Conservation (phyloP, 37 sponge, comb jelly and placozoan species). For the Corticium candelabrum region DNA sequence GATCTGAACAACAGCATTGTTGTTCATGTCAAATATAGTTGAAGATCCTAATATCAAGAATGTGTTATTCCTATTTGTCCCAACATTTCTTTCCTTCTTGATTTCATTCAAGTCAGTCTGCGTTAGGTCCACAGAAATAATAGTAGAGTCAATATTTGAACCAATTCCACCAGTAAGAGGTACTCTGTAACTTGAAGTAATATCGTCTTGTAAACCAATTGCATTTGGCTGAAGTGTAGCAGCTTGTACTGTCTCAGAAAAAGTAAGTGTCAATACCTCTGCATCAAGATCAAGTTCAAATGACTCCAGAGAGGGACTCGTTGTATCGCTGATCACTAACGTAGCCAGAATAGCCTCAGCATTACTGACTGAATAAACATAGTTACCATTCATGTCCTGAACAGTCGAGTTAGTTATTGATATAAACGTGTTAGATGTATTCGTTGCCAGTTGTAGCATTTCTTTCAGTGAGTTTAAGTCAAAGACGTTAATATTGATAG, state of each 20-base stretch:
- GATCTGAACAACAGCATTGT: conserved; percentile 39
- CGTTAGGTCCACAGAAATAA: conserved; percentile 43
- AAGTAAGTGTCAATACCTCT: conserved; percentile 51
- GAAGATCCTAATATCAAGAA: conserved; percentile 32
- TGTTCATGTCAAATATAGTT: conserved; percentile 72
- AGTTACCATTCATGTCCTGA: conserved; percentile 48
- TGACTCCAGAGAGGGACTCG: conserved; percentile 31
- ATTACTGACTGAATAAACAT: conserved; percentile 9
- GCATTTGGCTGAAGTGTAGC: conserved; percentile 33
- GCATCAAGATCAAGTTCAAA: conserved; percentile 56
- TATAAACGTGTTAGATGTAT: conserved; percentile 23
- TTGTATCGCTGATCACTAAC: conserved; percentile 20
- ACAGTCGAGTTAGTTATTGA: conserved; percentile 19
- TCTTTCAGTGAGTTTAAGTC: conserved; percentile 73
- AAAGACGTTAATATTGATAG: conserved; percentile 22
- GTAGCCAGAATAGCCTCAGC: not conserved
- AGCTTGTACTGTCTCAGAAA: conserved; percentile 67
- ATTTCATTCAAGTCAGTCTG: conserved; percentile 60
- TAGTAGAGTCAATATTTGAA: conserved; percentile 17
- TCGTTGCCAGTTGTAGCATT: conserved; percentile 38
- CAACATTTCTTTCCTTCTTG: conserved; percentile 62
- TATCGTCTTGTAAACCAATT: conserved; percentile 35
- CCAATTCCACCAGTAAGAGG: not conserved
- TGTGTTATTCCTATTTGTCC: conserved; percentile 33
- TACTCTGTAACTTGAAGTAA: not conserved